Evolutionary conservation across 2,113 vertebrate species (phyloP).

Genomic region (Scytalopus superciliaris): DNA sequence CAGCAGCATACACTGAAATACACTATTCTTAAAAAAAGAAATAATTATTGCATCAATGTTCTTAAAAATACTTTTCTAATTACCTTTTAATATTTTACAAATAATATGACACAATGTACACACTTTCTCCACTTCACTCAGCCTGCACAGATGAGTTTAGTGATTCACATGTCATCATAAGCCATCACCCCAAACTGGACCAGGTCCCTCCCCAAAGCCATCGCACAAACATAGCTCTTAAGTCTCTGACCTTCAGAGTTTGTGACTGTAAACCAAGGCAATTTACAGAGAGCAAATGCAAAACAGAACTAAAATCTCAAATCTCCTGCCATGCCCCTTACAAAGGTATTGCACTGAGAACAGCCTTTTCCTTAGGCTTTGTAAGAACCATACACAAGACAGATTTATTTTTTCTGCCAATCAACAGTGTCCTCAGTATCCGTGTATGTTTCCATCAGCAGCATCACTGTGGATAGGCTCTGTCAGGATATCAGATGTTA

Average conservation of each 20-base stretch:
- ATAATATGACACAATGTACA: fast-evolving
- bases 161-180: neutral
- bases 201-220: neutral
- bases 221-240: neutral
- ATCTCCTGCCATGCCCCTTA: neutral
- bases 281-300: neutral
- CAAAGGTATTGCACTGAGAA: neutral
- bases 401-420: neutral
- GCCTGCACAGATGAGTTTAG: neutral
- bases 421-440: neutral
- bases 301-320: neutral
- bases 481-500: neutral
- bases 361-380: neutral
- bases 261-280: neutral
- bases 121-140: neutral
- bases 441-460: neutral
- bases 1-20: neutral
- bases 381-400: neutral
- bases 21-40: neutral
- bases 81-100: neutral
- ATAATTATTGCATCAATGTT: neutral
- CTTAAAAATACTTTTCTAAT: neutral
- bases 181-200: neutral
- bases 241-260: neutral
- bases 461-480: neutral